Evolutionary conservation across 37 sponge, comb jelly and placozoan species (phyloP), one percentile per base, ranked within the genome.

Genomic region (Crambe crambe): DNA sequence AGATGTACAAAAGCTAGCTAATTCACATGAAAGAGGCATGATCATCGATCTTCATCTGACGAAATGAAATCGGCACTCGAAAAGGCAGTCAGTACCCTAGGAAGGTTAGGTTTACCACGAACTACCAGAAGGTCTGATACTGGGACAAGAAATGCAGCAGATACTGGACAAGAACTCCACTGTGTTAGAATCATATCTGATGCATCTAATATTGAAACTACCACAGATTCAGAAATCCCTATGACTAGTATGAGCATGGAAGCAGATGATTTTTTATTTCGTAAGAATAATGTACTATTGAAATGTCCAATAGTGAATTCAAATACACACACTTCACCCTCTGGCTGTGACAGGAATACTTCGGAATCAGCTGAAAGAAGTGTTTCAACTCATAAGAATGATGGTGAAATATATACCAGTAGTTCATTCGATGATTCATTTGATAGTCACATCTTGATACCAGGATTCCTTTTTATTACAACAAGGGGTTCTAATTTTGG

Each of bases 401-500:
- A 17, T 65, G 66, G 17, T 17, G 66, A 20, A 34, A 34, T 30
- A 2, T 2, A 30, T 31, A 31, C 34, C n/a, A n/a, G n/a, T n/a
- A n/a, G n/a, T n/a, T n/a, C n/a, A n/a, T n/a, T n/a, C n/a, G n/a
- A n/a, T n/a, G n/a, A n/a, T 6, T 6, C 10, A 32, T 27, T 31
- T 35, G 83, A 82, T 23, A 61, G 65, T 38, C 60, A 71, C 8
- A 31, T 18, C 12, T 40, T 60, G 22, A 62, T 81, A 40, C 82
- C 85, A 20, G 90, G 90, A 1, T 90, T 73, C 44, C 61, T 91
- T 22, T 91, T 79, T 41, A 79, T 91, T 2, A 42, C 75, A 3
- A 86, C 74, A 26, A 59, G 86, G 27, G 86, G 86, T 0, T 42
- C 86, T 2, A 70, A 66, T 22, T 86, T 37, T 54, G 88, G 88